Evolutionary conservation across 2,797 vertebrate species (phyloP).

Genomic region (Rallus crepitans): DNA sequence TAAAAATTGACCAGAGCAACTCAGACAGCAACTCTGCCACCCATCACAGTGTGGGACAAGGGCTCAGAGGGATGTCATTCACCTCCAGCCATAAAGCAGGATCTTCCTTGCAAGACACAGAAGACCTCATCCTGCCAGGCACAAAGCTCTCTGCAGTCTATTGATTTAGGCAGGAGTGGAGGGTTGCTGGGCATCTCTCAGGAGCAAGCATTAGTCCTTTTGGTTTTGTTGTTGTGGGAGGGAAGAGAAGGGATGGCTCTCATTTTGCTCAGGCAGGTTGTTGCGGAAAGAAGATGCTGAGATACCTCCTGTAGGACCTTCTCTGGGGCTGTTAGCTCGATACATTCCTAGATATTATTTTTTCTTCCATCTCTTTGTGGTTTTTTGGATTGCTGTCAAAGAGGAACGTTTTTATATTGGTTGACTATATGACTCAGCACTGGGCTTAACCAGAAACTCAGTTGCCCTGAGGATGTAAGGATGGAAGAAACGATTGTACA

Average conservation of each 20-base stretch:
- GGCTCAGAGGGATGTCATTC: constrained; percentile 35
- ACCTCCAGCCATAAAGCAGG: background rate
- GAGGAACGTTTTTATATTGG: constrained; percentile 21
- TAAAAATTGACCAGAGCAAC: constrained; percentile 46
- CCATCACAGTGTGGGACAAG: constrained; percentile 15
- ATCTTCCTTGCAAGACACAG: background rate
- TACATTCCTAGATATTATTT: background rate
- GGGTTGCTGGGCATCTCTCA: background rate
- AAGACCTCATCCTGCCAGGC: constrained; percentile 16
- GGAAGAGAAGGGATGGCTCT: background rate
- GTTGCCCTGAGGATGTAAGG: background rate
- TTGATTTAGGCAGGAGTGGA: background rate
- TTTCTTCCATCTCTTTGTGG: background rate
- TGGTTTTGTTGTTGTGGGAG: background rate
- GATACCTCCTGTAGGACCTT: background rate
- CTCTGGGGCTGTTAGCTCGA: background rate
- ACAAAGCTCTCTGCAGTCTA: background rate
- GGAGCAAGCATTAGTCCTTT: background rate
- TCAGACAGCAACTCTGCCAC: constrained; percentile 50
- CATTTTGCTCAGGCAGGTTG: background rate
- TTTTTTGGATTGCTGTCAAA: background rate
- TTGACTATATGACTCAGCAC: constrained; percentile 59
- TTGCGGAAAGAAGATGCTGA: background rate
- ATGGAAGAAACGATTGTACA: background rate
- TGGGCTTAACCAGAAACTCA: constrained; percentile 28